Base-by-base conservation (phyloP, 2,113 vertebrate genomes). In the Oncorhynchus masou region DNA sequence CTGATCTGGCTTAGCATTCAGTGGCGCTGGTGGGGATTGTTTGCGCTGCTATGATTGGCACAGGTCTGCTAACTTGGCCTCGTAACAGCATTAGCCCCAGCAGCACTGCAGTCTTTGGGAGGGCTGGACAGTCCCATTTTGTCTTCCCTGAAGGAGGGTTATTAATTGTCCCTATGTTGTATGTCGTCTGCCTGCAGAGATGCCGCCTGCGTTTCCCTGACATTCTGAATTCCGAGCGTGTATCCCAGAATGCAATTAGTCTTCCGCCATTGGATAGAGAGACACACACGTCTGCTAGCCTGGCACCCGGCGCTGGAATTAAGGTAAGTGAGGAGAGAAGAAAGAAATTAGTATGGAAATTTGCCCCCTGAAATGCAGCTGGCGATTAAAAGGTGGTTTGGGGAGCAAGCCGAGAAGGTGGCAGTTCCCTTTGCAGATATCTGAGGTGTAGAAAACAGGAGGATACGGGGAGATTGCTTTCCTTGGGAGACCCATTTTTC, bases 311-410 rank as follows among this genome's bases (percentile, higher is more conserved):
- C 86, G 82, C 89, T 80, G 86, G 87, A 92, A 88, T 90, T 85
- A 89, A 74, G 78, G 84, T 51, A 75, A 75, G 73, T 79, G 74
- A 77, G 84, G 67, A 80, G 83, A 89, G 89, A 91, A 92, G 85
- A 89, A 90, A 91, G 87, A 91, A 91, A 93, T 93, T 88, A 93
- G 89, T 90, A 94, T 93, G 92, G 91, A 93, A 92, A 94, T 92
- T 87, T 90, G 91, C 83, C 89, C 83, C 86, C 86, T 92, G 90
- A 80, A 88, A 91, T 88, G 88, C 90, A 85, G 79, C 71, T 86
- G 86, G 90, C 88, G 81, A 84, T 91, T 92, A 87, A 89, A 92
- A 88, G 91, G 91, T 93, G 87, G 84, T 76, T 84, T 85, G 84
- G 88, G 89, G 88, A 88, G 85, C 83, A 64, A 13, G 87, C 75